Base-by-base conservation (phyloP, 2,113 vertebrate species). In the Centropus bengalensis region DNA sequence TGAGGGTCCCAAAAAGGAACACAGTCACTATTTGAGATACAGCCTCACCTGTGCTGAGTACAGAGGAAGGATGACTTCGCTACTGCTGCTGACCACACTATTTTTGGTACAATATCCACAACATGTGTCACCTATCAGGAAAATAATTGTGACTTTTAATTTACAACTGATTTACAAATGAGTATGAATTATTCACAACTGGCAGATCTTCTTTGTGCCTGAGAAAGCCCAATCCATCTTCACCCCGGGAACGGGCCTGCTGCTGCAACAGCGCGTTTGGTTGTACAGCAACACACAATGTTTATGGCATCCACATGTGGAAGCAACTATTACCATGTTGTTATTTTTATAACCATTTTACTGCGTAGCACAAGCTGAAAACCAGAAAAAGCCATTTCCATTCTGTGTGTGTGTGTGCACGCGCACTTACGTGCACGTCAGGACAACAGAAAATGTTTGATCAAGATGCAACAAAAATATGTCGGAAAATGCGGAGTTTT, bases 261-360 rank as follows among this genome's bases (percentile, higher is more conserved):
- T 32, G 88, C 82, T 38, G 63, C 2, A 5, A 26, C 60, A 59
- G 71, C 5, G 7, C 13, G 2, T 89, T 73, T 36, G 63, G 7
- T 32, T 70, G 66, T 68, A 47, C 83, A 93, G 45, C 12, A 80
- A 24, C 63, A 26, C 80, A 60, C 20, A 68, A 75, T 24, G 64
- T 83, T 92, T 90, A 91, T 66, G 91, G 84, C 42, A 93, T 87
- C 92, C 95, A 76, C 88, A 80, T 82, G 84, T 94, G 73, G 56
- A 19, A 75, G 62, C 73, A 86, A 49, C 62, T 76, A 15, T 49
- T 89, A 91, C 86, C 70, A 33, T 55, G 83, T n/a, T 82, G 78
- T 71, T 92, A 74, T 91, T 89, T 95, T 94, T 83, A 66, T 82
- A 94, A 76, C 66, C 22, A 6, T 70, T 94, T 91, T 77, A 82